Evolutionary conservation across 1,140 invertebrate species (phyloP), one percentile per base, ranked within the genome.

Genomic region (Aphelenchoides besseyi): DNA sequence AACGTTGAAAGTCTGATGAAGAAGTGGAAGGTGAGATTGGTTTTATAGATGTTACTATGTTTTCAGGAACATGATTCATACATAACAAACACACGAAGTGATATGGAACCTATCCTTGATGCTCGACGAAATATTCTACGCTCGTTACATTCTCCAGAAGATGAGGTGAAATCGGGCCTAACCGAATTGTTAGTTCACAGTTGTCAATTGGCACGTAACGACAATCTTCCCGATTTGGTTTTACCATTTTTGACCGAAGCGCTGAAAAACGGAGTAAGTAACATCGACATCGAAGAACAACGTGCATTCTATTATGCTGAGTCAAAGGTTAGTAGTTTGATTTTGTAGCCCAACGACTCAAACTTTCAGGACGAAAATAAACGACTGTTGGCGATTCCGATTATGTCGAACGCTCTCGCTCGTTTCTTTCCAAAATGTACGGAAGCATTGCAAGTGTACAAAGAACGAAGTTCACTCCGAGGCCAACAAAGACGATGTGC

Each of bases 101-200:
- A 66, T 29, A 23, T 32, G 63, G 63, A 66, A 33, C 63, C 63
- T 2, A 53, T 66, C 32, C 3, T 66, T 26, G 1, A 29, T 18
- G 36, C n/a, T 16, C 63, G 63, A 0, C 63, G 63, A 0, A 66
- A 66, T 3, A 53, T 66, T 66, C 36, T 66, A 12, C 16, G 63
- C 16, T 66, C 63, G 36, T 1, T 66, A 16, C 0, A 35, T 53
- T 28, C 16, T 16, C 63, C 63, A 12, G 1, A 37, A 37, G 30
- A 29, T 0, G 63, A 66, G 3, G 12, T 53, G n/a, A 53, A 66
- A 66, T 23, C 12, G 1, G 36, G 63, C n/a, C 36, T 66, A 1
- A 53, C 36, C 9, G 12, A 66, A 32, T 35, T 66, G 63, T 37
- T 66, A 33, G 63, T 53, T 0, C 63, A 66, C 16, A 66, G 63